Percentiles rank a stretch among this genome's conserved stretches.
Evolutionary conservation across 2,113 vertebrate species (phyloP).

Genomic region (Glareola pratincola): DNA sequence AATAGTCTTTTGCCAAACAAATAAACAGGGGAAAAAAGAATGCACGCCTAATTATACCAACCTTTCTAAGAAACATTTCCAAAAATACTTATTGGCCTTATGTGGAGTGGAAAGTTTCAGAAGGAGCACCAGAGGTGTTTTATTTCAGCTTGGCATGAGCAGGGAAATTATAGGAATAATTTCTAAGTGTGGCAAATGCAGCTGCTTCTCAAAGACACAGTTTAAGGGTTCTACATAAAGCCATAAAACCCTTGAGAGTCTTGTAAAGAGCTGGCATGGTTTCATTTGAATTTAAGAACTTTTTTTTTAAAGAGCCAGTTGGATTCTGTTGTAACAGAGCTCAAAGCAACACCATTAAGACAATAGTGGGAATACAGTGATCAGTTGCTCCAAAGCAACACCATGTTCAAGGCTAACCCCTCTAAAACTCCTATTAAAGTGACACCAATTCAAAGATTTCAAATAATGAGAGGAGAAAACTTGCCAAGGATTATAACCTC

Average conservation of each 20-base stretch:
- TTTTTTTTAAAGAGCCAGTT: neutral
- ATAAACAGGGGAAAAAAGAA: neutral
- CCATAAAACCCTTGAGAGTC: neutral
- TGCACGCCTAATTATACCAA: slow-evolving; percentile 32
- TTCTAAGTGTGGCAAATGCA: slow-evolving; percentile 48
- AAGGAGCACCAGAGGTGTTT: slow-evolving; percentile 47
- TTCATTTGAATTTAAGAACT: slow-evolving; percentile 18
- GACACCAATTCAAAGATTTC: neutral
- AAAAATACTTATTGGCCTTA: slow-evolving; percentile 48
- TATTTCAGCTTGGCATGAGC: slow-evolving; percentile 54
- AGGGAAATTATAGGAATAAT: slow-evolving; percentile 13
- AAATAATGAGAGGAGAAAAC: neutral
- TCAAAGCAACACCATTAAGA: neutral
- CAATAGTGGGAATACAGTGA: neutral
- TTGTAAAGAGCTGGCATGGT: slow-evolving; percentile 17
- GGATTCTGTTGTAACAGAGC: neutral
- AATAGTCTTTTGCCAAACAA: slow-evolving; percentile 37
- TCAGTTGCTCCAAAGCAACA: neutral
- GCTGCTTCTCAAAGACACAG: slow-evolving; percentile 12
- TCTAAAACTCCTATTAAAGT: neutral
- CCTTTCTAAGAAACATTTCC: slow-evolving; percentile 7
- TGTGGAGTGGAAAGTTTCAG: slow-evolving; percentile 49
- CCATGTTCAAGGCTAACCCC: neutral
- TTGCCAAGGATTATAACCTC: neutral
- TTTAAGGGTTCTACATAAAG: slow-evolving; percentile 30